Percentiles rank a stretch among this genome's conserved stretches.
These are phyloP conservation scores for Chromoteleia sp. DNA, from an alignment of 2,888 invertebrate species.

Conservation along the genomic window DNA sequence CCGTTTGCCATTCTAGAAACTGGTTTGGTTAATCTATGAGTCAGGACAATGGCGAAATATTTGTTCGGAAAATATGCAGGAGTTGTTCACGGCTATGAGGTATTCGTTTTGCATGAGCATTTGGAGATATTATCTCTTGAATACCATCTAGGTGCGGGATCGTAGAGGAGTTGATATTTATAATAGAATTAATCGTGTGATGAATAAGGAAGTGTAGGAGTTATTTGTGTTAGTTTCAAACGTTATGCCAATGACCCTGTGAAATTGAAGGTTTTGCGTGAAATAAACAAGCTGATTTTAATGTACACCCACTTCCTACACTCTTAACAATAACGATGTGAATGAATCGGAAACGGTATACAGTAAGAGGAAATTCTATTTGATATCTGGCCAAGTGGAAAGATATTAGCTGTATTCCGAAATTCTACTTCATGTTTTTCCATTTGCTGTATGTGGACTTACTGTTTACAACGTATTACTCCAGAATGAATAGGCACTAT, in stretches of 20 bases:
- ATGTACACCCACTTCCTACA: no score
- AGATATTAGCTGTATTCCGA: no score
- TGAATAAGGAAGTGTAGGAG: conserved; percentile 12
- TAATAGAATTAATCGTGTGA: conserved; percentile 11
- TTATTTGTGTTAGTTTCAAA: conserved; percentile 1
- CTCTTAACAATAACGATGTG: no score
- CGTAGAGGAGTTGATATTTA: not conserved
- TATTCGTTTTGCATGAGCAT: conserved; percentile 26
- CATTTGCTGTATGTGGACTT: no score
- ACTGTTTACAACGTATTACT: no score
- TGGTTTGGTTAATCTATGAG: conserved; percentile 15
- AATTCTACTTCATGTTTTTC: no score
- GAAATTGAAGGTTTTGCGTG: no score
- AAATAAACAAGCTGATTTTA: no score
- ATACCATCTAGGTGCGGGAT: not conserved
- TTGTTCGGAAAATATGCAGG: conserved; percentile 19
- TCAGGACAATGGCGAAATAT: conserved; percentile 10
- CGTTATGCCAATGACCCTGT: conserved; percentile 9
- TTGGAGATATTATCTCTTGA: not conserved
- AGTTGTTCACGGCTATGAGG: conserved; percentile 14
- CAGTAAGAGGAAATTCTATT: no score
- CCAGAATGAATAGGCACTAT: no score
- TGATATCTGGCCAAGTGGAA: no score
- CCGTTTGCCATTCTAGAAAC: conserved; percentile 2
- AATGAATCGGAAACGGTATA: no score